Evolutionary conservation across 2,113 vertebrate genomes (phyloP).

Genomic region (Furnarius figulus): DNA sequence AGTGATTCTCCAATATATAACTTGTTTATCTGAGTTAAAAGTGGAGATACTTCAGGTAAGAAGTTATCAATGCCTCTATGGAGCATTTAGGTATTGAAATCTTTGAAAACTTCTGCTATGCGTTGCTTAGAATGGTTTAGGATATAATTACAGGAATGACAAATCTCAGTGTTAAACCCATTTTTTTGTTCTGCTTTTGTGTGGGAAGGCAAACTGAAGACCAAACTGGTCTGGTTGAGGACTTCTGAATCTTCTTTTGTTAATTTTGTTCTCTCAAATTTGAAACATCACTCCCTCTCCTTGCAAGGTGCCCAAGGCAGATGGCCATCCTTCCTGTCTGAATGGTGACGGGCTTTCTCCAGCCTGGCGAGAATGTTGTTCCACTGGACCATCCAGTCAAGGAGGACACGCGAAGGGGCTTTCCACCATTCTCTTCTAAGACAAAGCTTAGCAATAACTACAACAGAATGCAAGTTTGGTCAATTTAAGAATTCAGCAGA

Average conservation of each 20-base stretch:
- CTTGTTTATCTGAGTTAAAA: background rate
- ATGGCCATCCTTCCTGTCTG: constrained; percentile 53
- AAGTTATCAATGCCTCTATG: background rate
- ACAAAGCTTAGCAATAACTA: constrained; percentile 42
- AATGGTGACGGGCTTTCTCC: constrained; percentile 51
- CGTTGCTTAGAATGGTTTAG: background rate
- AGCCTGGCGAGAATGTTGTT: constrained; percentile 1
- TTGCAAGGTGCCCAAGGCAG: constrained; percentile 36
- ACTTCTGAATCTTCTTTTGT: background rate
- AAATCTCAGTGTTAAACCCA: background rate
- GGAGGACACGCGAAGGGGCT: constrained; percentile 34
- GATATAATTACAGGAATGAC: background rate
- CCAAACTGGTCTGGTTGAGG: background rate
- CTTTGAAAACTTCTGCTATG: constrained; percentile 51
- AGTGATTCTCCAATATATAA: background rate
- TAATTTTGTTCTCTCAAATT: constrained; percentile 44
- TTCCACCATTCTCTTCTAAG: constrained; percentile 33
- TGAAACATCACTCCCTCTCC: background rate
- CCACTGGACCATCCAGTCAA: constrained; percentile 49
- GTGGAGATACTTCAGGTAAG: background rate
- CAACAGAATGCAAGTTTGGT: constrained; percentile 16
- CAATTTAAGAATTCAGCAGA: constrained; percentile 87
- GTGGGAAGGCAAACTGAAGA: constrained; percentile 43
- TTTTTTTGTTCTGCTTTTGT: constrained; percentile 36
- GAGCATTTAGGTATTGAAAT: constrained; percentile 44